A percentile compares a stretch with the other conserved stretches of the same genome.
Evolutionary conservation across 1,140 invertebrate species (phyloP).

Genomic region (Protaetia brevitarsis): DNA sequence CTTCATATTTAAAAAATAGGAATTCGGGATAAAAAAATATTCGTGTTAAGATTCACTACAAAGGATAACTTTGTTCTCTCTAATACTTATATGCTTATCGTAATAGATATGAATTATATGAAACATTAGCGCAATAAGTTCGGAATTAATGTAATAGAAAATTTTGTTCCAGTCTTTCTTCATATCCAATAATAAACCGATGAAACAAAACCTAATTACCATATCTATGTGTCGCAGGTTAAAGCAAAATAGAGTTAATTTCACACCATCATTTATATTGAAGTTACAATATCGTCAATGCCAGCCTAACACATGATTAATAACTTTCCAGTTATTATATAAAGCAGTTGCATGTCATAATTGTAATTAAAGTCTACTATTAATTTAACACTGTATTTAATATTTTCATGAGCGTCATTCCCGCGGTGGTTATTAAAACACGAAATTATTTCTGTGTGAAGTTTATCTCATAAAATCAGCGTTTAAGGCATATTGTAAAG

Average conservation of each 20-base stretch:
- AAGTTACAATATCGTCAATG: conserved; percentile 7
- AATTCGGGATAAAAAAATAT: too few species aligned
- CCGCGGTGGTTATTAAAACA: conserved; percentile 8
- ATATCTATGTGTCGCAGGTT: neutral
- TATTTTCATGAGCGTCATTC: conserved; percentile 9
- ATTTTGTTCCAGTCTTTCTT: neutral
- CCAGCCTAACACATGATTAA: neutral
- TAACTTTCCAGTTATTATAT: neutral
- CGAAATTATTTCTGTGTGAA: conserved; percentile 14
- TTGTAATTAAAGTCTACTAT: conserved; percentile 11
- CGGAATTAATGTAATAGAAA: too few species aligned
- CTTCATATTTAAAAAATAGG: too few species aligned
- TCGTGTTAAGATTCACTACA: too few species aligned
- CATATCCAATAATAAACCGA: neutral
- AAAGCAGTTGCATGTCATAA: conserved; percentile 14
- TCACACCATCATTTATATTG: neutral
- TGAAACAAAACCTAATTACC: conserved; percentile 2
- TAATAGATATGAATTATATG: too few species aligned
- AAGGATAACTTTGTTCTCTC: too few species aligned
- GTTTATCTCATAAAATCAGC: conserved; percentile 6
- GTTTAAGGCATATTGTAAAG: neutral
- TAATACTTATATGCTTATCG: too few species aligned
- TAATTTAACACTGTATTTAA: conserved; percentile 8
- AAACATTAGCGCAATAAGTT: too few species aligned
- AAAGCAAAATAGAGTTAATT: neutral